These are phyloP conservation scores for Sebastes cheni DNA, from an alignment of 2,797 vertebrate genomes.

Conservation along the genomic window DNA sequence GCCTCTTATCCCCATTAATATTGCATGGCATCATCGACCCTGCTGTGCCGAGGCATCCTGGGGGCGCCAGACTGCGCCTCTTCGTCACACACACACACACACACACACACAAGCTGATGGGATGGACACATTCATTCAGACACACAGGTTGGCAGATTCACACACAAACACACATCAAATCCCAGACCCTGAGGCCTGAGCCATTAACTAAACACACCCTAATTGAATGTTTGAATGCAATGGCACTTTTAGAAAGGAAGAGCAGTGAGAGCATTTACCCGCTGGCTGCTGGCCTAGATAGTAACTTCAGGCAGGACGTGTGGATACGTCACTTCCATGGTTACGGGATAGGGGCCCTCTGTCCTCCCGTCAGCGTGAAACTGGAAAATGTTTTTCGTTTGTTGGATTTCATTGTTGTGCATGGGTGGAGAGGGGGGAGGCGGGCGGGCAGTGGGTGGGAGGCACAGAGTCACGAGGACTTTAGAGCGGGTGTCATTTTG, in stretches of 20 bases:
- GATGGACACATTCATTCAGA: slow-evolving; percentile 11
- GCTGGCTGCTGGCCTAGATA: slow-evolving; percentile 79
- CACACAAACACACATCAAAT: not conserved
- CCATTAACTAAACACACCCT: slow-evolving; percentile 60
- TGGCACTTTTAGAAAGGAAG: slow-evolving; percentile 65
- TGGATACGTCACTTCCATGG: slow-evolving; percentile 84
- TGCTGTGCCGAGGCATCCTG: slow-evolving; percentile 44
- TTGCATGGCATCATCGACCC: slow-evolving; percentile 67
- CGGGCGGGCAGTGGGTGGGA: slow-evolving; percentile 49
- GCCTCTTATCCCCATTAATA: slow-evolving; percentile 70
- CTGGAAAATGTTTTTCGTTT: slow-evolving; percentile 81
- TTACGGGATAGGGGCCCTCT: slow-evolving; percentile 80
- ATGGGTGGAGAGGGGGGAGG: slow-evolving; percentile 45
- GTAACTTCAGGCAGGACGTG: slow-evolving; percentile 86
- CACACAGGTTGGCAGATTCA: not conserved
- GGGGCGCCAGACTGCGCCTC: slow-evolving; percentile 34
- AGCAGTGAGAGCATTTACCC: slow-evolving; percentile 81
- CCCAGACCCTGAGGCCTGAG: slow-evolving; percentile 44
- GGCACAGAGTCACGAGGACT: slow-evolving; percentile 71
- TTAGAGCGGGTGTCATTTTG: slow-evolving; percentile 58
- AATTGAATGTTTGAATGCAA: slow-evolving; percentile 58
- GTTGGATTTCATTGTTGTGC: slow-evolving; percentile 66
- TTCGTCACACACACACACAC: slow-evolving; percentile 31
- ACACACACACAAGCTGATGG: not conserved
- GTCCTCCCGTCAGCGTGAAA: slow-evolving; percentile 84